A percentile compares a stretch with the other conserved stretches of the same genome.
Conservation (phyloP, 1,140 invertebrate species). For the Sinella curviseta region DNA sequence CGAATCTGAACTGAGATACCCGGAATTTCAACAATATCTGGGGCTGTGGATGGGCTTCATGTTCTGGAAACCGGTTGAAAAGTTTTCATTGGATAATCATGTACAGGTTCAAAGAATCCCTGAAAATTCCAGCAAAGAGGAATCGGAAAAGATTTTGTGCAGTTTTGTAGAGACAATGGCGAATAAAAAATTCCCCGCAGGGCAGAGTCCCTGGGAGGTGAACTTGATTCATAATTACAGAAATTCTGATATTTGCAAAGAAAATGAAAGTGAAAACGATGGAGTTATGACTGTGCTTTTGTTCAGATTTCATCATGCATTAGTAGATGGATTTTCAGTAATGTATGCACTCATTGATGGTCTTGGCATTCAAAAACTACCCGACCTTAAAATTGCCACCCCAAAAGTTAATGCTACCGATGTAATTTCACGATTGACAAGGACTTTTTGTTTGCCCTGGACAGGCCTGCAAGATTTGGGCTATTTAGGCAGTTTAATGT, state of each 20-base stretch:
- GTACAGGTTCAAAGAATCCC: not conserved
- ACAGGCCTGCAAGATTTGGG: not conserved
- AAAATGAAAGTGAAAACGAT: not conserved
- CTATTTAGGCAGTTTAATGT: not conserved
- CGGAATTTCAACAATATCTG: conserved; percentile 6
- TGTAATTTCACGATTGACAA: not conserved
- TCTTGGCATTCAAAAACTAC: not conserved
- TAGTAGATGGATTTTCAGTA: not conserved
- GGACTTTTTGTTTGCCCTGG: not conserved
- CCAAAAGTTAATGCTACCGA: not conserved
- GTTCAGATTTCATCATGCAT: not conserved
- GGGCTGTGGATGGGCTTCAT: conserved; percentile 9
- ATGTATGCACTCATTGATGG: not conserved
- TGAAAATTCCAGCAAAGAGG: not conserved
- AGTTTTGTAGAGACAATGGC: not conserved
- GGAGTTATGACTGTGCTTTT: not conserved
- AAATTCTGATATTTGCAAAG: not conserved
- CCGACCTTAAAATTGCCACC: not conserved
- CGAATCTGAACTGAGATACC: not conserved
- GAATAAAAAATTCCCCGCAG: not conserved
- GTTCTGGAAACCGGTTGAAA: not conserved
- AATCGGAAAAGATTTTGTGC: not conserved
- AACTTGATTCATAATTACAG: not conserved
- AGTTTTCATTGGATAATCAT: not conserved
- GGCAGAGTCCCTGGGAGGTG: not conserved